These are phyloP conservation scores for Pollenia labialis DNA, from an alignment of 2,888 invertebrate genomes.

Conservation along the genomic window DNA sequence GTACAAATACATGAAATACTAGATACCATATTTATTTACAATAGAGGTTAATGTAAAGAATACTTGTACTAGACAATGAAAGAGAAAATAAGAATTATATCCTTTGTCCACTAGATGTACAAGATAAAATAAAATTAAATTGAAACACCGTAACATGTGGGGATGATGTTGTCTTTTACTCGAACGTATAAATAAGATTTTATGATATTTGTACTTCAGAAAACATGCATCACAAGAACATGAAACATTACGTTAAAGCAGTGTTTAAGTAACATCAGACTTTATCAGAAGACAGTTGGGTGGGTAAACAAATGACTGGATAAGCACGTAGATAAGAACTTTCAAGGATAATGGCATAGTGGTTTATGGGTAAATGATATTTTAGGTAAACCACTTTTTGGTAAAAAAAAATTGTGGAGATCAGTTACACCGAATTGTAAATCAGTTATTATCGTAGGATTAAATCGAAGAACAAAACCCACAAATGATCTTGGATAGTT, in stretches of 20 bases:
- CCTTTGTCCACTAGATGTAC: slow-evolving; percentile 8
- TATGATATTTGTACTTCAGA: slow-evolving; percentile 3
- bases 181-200: background rate
- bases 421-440: no score
- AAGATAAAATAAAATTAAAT: slow-evolving; percentile 32
- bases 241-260: slow-evolving; percentile 12
- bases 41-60: background rate
- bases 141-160: background rate
- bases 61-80: background rate
- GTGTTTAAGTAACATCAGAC: background rate
- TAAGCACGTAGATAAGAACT: slow-evolving; percentile 14
- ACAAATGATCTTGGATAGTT: no score
- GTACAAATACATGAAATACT: background rate
- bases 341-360: no score
- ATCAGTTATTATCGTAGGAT: no score
- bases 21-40: background rate
- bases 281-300: background rate
- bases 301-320: background rate
- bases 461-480: no score
- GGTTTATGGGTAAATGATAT: no score
- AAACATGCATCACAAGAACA: slow-evolving; percentile 5
- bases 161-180: slow-evolving; percentile 3
- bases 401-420: no score
- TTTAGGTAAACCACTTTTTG: no score
- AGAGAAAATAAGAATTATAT: background rate